These are phyloP conservation scores for Aplidium turbinatum DNA, from an alignment of 23 tunicate species.

Conservation along the genomic window DNA sequence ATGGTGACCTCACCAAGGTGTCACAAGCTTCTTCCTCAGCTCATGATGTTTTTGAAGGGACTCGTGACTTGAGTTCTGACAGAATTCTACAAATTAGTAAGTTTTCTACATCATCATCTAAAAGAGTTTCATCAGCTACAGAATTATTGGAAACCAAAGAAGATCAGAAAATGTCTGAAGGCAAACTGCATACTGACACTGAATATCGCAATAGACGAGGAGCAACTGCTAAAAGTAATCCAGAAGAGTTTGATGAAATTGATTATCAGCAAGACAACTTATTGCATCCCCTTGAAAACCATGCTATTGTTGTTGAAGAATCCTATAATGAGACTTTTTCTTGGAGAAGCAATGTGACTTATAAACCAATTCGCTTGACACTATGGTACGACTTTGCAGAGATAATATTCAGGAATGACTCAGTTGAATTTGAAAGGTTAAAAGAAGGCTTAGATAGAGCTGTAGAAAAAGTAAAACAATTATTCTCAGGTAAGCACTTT, in stretches of 20 bases:
- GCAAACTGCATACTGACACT: not conserved
- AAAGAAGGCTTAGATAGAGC: slow-evolving; percentile 57
- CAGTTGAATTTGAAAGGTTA: slow-evolving; percentile 49
- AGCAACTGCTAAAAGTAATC: too few species aligned
- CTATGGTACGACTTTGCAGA: slow-evolving; percentile 46
- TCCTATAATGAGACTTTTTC: not conserved
- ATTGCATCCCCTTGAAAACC: too few species aligned
- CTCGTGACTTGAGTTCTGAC: too few species aligned
- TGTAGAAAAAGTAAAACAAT: slow-evolving; percentile 25
- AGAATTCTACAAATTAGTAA: not conserved
- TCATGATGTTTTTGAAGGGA: too few species aligned
- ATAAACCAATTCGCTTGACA: slow-evolving; percentile 46
- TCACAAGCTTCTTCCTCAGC: not conserved
- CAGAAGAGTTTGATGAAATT: too few species aligned
- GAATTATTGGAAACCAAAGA: not conserved
- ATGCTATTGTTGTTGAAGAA: too few species aligned
- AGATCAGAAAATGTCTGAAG: too few species aligned
- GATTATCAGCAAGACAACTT: too few species aligned
- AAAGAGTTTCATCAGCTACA: not conserved
- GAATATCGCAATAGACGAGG: too few species aligned
- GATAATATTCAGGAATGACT: slow-evolving; percentile 34
- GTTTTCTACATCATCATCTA: not conserved
- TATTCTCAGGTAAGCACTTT: slow-evolving; percentile 59
- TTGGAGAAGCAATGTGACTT: not conserved
- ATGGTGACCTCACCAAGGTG: not conserved